phyloP scores from a whole-genome alignment of 2,888 invertebrate species.

The Morpho achilles region DNA sequence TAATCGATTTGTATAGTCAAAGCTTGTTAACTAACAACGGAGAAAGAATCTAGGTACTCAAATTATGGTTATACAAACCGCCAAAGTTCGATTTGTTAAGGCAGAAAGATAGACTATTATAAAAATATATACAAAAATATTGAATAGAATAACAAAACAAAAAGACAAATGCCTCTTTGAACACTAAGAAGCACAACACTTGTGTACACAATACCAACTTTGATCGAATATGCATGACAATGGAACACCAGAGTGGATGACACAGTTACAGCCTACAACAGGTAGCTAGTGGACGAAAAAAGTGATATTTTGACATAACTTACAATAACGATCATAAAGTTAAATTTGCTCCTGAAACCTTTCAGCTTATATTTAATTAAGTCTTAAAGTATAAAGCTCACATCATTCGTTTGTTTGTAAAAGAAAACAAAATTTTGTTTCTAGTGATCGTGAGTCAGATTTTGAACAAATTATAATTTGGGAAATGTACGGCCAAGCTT shows the following conservation, averaged over 20 bases:
- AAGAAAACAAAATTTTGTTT: background rate
- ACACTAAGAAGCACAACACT: conserved; percentile 42
- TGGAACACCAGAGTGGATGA: conserved; percentile 57
- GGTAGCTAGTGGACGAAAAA: conserved; percentile 37
- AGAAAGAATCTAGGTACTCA: no score
- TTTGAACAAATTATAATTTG: background rate
- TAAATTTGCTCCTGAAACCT: background rate
- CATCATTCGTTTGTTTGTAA: no score
- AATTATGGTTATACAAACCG: no score
- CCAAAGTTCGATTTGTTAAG: no score
- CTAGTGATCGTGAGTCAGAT: background rate
- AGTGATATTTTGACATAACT: conserved; percentile 14
- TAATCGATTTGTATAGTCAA: no score
- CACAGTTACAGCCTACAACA: conserved; percentile 57
- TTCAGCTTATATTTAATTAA: no score
- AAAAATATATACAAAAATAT: background rate
- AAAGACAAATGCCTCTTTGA: conserved; percentile 36
- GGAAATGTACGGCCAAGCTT: conserved; percentile 58
- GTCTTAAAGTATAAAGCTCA: no score
- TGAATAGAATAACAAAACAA: conserved; percentile 29
- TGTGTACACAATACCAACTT: conserved; percentile 70
- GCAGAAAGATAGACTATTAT: background rate
- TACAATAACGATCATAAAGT: background rate
- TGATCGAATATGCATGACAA: conserved; percentile 77
- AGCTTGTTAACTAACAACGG: no score